Base-by-base conservation (phyloP, 2,888 invertebrate genomes). In the Pseudococcus viburni region DNA sequence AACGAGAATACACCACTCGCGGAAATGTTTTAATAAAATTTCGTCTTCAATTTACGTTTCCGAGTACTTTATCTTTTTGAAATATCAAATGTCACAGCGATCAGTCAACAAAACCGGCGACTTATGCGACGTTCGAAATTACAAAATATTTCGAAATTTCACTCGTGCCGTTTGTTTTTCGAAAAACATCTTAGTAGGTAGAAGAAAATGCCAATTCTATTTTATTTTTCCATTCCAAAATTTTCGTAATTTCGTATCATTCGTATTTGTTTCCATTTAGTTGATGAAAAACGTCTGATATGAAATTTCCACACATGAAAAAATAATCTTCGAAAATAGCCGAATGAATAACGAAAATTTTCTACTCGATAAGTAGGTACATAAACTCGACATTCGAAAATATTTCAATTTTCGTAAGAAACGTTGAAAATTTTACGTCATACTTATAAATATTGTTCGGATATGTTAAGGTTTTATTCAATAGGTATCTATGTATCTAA, bases 51-150 rank as follows among this genome's bases (percentile, higher is more conserved):
- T 73, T 73, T 73, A 73, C 73, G 73, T 73, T 33, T 73, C 33
- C 73, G 33, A 73, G 33, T 73, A 73, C 73, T 73, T 33, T 73
- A 73, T 73, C 73, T 73, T 73, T 73, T 73, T 73, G 73, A 73
- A 73, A 73, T 73, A 73, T 33, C 73, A 73, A 73, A 73, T 73
- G 73, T 73, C 73, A 73, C 73, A 73, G 73, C 73, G 73, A 73
- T 73, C 73, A 73, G 26, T 73, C 26, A 73, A 33, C 73, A 33
- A 73, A 26, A 33, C 33, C 3, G 33, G 15, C 73, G 17, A 73
- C 33, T 73, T 33, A 17, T 7, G 9, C 42, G 42, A 42, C 33
- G 73, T 33, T 33, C 33, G 33, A 73, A 73, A 73, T 73, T 73
- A 73, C 73, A 73, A 73, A 73, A 73, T 73, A 73, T 33, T 73